phyloP scores from a whole-genome alignment of 1,140 invertebrate species.

The Drosophila burlai region DNA sequence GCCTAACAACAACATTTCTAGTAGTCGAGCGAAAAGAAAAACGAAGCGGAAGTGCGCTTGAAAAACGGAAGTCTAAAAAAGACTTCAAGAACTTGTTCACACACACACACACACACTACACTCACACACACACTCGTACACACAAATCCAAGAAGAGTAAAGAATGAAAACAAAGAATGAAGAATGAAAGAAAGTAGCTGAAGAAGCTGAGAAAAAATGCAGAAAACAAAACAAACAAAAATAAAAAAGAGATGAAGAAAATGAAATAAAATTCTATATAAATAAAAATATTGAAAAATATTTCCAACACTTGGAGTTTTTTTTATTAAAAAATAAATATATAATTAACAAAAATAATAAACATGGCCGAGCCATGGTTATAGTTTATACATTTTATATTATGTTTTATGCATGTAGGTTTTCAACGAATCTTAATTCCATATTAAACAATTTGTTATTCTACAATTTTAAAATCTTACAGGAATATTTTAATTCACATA shows the following conservation, averaged over 20 bases:
- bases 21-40: conserved; percentile 30
- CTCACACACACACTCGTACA: conserved; percentile 81
- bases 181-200: conserved; percentile 34
- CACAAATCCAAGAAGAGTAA: conserved; percentile 85
- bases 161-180: conserved; percentile 45
- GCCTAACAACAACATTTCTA: conserved; percentile 55
- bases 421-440: neutral
- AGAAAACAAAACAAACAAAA: conserved; percentile 30
- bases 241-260: conserved; percentile 63
- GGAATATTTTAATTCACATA: neutral
- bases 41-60: conserved; percentile 1
- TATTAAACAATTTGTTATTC: too few species aligned
- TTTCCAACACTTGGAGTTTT: conserved; percentile 37
- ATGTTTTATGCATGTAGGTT: too few species aligned
- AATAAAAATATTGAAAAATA: conserved; percentile 83
- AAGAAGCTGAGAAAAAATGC: conserved; percentile 21
- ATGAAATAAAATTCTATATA: conserved; percentile 85
- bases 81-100: conserved; percentile 22
- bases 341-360: neutral
- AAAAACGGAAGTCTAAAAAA: neutral
- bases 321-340: neutral
- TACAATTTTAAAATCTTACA: too few species aligned
- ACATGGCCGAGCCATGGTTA: conserved; percentile 17
- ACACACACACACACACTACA: conserved; percentile 16
- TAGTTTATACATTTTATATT: neutral